Evolutionary conservation across 2,888 invertebrate species (phyloP), one percentile per base, ranked within the genome.

Genomic region (Plemyria rubiginata): DNA sequence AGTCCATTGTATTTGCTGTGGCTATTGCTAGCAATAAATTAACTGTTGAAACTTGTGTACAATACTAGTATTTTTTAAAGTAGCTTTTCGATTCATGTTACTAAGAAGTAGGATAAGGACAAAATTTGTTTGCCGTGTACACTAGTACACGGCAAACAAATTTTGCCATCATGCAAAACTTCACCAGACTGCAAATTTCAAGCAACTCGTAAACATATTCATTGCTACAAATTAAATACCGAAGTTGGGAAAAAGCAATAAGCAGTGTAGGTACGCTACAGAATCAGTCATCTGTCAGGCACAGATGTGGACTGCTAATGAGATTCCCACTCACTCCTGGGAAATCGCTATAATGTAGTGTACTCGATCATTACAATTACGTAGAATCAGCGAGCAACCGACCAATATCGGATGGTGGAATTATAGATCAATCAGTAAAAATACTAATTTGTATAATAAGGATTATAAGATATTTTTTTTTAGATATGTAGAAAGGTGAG

Each of bases 271-370:
- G 49, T 63, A 56, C 67, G 67, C 76, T 49, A 41, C 59, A 54
- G 75, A 84, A 85, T 87, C 84, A 80, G 79, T 87, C 84, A 80
- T 70, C 78, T 85, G 87, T 86, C 88, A 84, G 67, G 60, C 73
- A 75, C 82, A 84, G 77, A 79, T 81, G 82, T 79, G 84, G 79
- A 85, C 82, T 81, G 75, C 81, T 90, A 91, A 91, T 87, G 89
- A 86, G 84, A 88, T 89, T 87, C 79, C 77, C 82, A 83, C 82
- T 82, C 78, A 82, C 91, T 87, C 90, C 74, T 76, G 91, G 91
- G 91, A 90, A 92, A 91, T 92, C 80, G 74, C 77, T 79, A 78
- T 89, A 88, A 87, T 87, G 88, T 79, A 78, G 74, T 80, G 74
- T 67, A 79, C 80, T 74, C 79, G 78, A 60, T 65, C 60, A 54